Percentiles rank a stretch among this genome's conserved stretches.
These are phyloP conservation scores for Chrysotoxum bicinctum DNA, from an alignment of 2,888 invertebrate genomes.

Conservation along the genomic window DNA sequence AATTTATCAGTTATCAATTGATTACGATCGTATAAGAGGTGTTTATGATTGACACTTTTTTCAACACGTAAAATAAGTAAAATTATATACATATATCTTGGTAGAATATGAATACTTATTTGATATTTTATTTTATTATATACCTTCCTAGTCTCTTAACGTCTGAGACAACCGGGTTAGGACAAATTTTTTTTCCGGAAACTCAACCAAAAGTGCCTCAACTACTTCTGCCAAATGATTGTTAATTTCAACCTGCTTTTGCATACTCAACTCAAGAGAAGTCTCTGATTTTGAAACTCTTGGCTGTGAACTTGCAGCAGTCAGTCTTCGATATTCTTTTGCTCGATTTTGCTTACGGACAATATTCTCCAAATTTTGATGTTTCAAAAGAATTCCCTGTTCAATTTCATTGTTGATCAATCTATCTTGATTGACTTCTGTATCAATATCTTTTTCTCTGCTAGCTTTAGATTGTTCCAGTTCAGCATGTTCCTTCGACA, in stretches of 20 bases:
- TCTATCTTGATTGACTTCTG: constrained; percentile 75
- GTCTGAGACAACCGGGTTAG: constrained; percentile 83
- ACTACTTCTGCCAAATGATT: constrained; percentile 84
- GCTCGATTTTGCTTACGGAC: constrained; percentile 88
- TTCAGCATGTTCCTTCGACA: constrained; percentile 75
- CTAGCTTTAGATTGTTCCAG: constrained; percentile 75
- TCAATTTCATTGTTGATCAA: constrained; percentile 80
- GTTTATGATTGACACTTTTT: too few relatives aligned
- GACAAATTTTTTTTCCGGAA: constrained; percentile 83
- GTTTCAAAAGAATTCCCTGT: constrained; percentile 79
- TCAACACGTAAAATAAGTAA: too few relatives aligned
- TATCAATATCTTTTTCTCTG: constrained; percentile 76
- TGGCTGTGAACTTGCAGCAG: constrained; percentile 79
- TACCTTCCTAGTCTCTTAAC: constrained; percentile 79
- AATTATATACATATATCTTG: too few relatives aligned
- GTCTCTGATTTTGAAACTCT: constrained; percentile 81
- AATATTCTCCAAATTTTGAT: constrained; percentile 83
- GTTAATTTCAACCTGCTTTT: constrained; percentile 84
- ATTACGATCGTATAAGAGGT: too few relatives aligned
- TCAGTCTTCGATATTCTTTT: constrained; percentile 83
- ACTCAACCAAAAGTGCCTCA: constrained; percentile 84
- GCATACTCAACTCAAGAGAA: constrained; percentile 83
- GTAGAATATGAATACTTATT: too few relatives aligned
- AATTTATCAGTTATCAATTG: too few relatives aligned
- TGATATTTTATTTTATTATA: too few relatives aligned